phyloP scores from a whole-genome alignment of 2,888 invertebrate genomes.

The Seira musarum region DNA sequence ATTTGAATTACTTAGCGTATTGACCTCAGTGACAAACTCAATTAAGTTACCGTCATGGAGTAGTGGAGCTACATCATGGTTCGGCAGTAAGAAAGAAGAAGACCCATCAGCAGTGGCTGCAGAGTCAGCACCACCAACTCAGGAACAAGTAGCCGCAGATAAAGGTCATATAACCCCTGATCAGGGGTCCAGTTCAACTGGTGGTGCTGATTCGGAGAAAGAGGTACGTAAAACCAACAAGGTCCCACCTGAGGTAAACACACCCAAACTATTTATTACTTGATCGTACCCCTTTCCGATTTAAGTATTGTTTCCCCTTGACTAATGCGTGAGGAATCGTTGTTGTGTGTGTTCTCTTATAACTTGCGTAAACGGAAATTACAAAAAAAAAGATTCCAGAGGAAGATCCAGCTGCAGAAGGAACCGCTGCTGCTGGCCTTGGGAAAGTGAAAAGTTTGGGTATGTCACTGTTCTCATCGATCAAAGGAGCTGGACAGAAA shows the following conservation, averaged over 20 bases:
- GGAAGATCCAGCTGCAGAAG: conserved; percentile 60
- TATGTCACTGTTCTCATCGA: conserved; percentile 94
- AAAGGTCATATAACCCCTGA: conserved; percentile 63
- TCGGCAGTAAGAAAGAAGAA: conserved; percentile 44
- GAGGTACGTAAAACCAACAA: conserved; percentile 74
- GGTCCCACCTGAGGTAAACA: conserved; percentile 63
- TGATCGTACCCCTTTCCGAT: conserved; percentile 34
- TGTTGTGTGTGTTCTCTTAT: neutral
- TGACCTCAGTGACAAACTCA: conserved; percentile 67
- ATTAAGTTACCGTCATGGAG: conserved; percentile 67
- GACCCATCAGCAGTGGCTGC: conserved; percentile 46
- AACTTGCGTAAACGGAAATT: neutral
- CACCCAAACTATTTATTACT: conserved; percentile 52
- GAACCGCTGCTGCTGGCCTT: conserved; percentile 58
- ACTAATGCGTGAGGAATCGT: conserved; percentile 35
- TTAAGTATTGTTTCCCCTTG: conserved; percentile 14
- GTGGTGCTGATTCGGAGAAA: conserved; percentile 88
- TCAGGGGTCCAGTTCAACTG: conserved; percentile 82
- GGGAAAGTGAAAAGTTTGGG: conserved; percentile 86
- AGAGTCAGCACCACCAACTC: conserved; percentile 54
- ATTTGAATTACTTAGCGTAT: conserved; percentile 64
- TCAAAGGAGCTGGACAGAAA: conserved; percentile 95
- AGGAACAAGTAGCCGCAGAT: conserved; percentile 44
- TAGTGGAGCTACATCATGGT: conserved; percentile 51
- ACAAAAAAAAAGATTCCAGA: conserved; percentile 48